Percentiles rank a stretch among this genome's conserved stretches.
Conservation (phyloP, 92 coral and sea anemone genomes). For the Epizoanthus ramosus region DNA sequence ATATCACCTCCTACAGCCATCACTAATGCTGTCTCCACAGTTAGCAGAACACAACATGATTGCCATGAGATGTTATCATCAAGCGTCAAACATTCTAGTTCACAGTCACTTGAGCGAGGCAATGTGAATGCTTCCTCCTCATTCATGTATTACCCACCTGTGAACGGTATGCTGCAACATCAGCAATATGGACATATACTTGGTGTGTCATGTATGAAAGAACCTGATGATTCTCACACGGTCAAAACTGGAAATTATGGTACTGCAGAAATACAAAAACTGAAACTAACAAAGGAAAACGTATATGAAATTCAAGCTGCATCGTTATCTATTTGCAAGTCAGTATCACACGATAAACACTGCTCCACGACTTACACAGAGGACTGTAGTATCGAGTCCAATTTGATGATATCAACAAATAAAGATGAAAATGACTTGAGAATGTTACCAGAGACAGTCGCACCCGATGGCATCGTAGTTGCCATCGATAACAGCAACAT, state of each 20-base stretch:
- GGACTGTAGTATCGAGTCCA: not conserved
- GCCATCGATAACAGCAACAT: conserved; percentile 97
- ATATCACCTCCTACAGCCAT: not conserved
- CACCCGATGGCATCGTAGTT: conserved; percentile 59
- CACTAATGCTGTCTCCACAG: not conserved
- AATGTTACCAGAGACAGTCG: not conserved
- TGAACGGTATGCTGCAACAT: not conserved
- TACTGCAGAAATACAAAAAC: not conserved
- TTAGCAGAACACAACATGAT: not conserved
- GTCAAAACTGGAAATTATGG: conserved; percentile 3
- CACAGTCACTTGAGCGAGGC: not conserved
- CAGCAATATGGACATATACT: not conserved
- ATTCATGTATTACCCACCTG: not conserved
- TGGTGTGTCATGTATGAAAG: not conserved
- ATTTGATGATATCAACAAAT: not conserved
- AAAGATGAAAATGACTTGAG: not conserved
- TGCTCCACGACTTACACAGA: not conserved
- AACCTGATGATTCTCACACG: not conserved
- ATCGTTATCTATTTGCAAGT: not conserved
- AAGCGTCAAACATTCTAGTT: not conserved
- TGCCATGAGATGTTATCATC: not conserved
- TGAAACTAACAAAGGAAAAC: not conserved
- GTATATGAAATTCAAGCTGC: not conserved
- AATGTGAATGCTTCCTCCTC: not conserved
- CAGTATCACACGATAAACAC: not conserved